Evolutionary conservation across 2,888 invertebrate genomes (phyloP).

Genomic region (Machimus atricapillus): DNA sequence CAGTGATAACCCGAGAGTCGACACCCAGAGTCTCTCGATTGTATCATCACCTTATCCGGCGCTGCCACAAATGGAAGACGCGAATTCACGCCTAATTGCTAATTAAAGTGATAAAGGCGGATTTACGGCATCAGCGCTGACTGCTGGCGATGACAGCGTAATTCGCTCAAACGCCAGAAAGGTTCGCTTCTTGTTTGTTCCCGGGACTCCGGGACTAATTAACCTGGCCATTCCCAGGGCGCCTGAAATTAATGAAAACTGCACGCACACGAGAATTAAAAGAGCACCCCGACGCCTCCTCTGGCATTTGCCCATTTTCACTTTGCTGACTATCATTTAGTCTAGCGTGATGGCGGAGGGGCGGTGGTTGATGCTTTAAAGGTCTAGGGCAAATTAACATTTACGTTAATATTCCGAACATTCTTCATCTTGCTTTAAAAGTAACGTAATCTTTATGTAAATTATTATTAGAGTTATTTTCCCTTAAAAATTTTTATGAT

Average conservation of each 20-base stretch:
- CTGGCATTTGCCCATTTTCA: not conserved
- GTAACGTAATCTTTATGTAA: not conserved
- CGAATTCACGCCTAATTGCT: conserved; percentile 16
- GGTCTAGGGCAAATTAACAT: not conserved
- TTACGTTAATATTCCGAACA: not conserved
- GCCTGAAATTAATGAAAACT: conserved; percentile 17
- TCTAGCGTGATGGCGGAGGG: not conserved
- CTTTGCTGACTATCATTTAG: not conserved
- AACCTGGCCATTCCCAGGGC: not conserved
- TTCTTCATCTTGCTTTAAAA: not conserved
- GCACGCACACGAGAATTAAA: not conserved
- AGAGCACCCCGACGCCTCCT: not conserved
- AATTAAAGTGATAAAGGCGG: conserved; percentile 29
- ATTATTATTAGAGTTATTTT: not conserved
- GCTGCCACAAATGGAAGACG: not conserved
- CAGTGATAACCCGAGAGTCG: not conserved
- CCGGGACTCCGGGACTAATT: not conserved
- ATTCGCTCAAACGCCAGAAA: not conserved
- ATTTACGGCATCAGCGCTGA: conserved; percentile 15
- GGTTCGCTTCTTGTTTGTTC: not conserved
- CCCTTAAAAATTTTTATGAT: not conserved
- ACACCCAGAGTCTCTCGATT: not conserved
- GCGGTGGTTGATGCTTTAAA: not conserved
- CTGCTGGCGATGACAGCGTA: not conserved
- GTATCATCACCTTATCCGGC: not conserved